A percentile compares a stretch with the other conserved stretches of the same genome.
These are phyloP conservation scores for Indri indri DNA, from an alignment of 2,113 vertebrate genomes.

Conservation along the genomic window DNA sequence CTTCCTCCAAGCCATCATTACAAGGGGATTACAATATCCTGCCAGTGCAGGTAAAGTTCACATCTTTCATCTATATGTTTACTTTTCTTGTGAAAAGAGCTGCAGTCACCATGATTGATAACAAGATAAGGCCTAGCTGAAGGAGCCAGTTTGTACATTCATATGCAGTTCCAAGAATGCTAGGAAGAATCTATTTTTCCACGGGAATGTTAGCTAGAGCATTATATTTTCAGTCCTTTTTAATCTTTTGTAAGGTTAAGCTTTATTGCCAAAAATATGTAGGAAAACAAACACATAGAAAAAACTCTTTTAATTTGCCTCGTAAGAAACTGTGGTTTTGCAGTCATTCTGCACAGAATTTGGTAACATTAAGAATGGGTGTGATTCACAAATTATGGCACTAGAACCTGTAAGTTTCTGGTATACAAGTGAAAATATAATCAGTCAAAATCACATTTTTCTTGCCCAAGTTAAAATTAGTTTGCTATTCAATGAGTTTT, in stretches of 20 bases:
- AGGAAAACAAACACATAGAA: background rate
- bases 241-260: background rate
- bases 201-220: background rate
- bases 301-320: background rate
- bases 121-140: background rate
- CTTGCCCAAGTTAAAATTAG: background rate
- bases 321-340: background rate
- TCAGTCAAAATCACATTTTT: conserved; percentile 29
- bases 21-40: background rate
- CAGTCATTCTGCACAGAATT: background rate
- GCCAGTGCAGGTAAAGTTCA: background rate
- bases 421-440: background rate
- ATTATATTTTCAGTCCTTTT: background rate
- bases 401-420: conserved; percentile 2
- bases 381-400: background rate
- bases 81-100: background rate
- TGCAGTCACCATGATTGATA: background rate
- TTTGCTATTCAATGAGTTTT: background rate
- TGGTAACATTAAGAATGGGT: background rate
- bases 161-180: background rate
- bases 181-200: background rate
- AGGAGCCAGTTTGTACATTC: background rate
- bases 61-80: background rate
- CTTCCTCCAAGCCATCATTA: background rate
- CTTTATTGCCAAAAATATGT: background rate